Percentiles rank a stretch among this genome's conserved stretches.
These are phyloP conservation scores for Lochmaea crataegi DNA, from an alignment of 2,888 invertebrate genomes.

Conservation along the genomic window DNA sequence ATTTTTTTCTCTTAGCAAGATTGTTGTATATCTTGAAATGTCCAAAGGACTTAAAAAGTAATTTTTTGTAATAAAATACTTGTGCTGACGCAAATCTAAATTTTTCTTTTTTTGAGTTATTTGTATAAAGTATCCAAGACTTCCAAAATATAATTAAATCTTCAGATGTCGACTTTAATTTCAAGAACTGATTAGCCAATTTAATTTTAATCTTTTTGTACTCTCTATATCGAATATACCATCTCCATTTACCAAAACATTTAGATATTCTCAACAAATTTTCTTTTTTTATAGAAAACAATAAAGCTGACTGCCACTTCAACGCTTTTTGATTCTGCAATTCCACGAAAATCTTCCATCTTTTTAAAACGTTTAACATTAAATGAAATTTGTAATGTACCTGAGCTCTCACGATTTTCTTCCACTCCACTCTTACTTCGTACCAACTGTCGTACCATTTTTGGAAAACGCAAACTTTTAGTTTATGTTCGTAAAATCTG, in stretches of 20 bases:
- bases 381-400: slow-evolving; percentile 52
- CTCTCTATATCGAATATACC: slow-evolving; percentile 41
- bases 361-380: slow-evolving; percentile 47
- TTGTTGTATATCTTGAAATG: slow-evolving; percentile 24
- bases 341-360: slow-evolving; percentile 48
- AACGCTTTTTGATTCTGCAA: slow-evolving; percentile 42
- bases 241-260: slow-evolving; percentile 49
- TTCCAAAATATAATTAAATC: slow-evolving; percentile 46
- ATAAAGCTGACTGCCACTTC: slow-evolving; percentile 47
- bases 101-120: slow-evolving; percentile 36
- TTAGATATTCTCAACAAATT: slow-evolving; percentile 39
- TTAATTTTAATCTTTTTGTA: slow-evolving; percentile 42
- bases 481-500: slow-evolving; percentile 41
- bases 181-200: slow-evolving; percentile 49
- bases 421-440: slow-evolving; percentile 53
- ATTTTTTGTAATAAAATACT: slow-evolving; percentile 40
- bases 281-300: slow-evolving; percentile 49
- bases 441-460: slow-evolving; percentile 52
- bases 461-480: slow-evolving; percentile 47
- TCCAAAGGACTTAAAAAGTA: slow-evolving; percentile 28
- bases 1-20: slow-evolving; percentile 12
- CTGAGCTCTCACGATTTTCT: slow-evolving; percentile 52
- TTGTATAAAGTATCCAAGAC: slow-evolving; percentile 50
- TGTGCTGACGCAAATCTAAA: slow-evolving; percentile 33
- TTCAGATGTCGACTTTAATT: slow-evolving; percentile 48